A percentile compares a stretch with the other conserved stretches of the same genome.
These are phyloP conservation scores for Prorops nasuta DNA, from an alignment of 1,140 invertebrate species.

Conservation along the genomic window DNA sequence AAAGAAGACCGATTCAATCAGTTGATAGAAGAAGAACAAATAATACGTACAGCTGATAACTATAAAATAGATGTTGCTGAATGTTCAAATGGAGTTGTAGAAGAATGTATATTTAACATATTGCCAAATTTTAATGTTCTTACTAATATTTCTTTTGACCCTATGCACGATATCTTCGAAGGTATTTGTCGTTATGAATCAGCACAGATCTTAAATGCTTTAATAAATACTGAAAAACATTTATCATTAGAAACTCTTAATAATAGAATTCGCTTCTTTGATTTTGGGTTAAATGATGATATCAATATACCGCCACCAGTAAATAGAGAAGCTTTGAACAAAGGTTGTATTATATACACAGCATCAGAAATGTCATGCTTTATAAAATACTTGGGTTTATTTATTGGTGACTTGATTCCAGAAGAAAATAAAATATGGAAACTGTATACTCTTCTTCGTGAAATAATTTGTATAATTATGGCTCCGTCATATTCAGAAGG, in stretches of 20 bases:
- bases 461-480: neutral
- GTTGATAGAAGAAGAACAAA: too few species aligned
- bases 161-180: neutral
- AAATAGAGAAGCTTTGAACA: neutral
- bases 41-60: neutral
- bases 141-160: neutral
- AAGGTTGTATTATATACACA: neutral
- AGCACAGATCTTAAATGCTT: neutral
- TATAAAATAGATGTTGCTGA: neutral
- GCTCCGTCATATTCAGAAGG: neutral
- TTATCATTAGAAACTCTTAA: neutral
- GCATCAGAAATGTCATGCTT: neutral
- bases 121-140: neutral
- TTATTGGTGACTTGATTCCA: conserved; percentile 1
- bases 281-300: neutral
- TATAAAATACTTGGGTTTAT: neutral
- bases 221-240: neutral
- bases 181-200: neutral
- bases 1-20: neutral
- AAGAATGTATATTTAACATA: neutral
- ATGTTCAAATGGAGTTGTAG: neutral
- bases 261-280: neutral
- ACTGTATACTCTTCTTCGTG: neutral
- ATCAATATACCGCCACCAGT: neutral
- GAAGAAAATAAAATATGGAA: neutral